Conservation (phyloP, 2,888 invertebrate genomes). For the Taenaris catops region DNA sequence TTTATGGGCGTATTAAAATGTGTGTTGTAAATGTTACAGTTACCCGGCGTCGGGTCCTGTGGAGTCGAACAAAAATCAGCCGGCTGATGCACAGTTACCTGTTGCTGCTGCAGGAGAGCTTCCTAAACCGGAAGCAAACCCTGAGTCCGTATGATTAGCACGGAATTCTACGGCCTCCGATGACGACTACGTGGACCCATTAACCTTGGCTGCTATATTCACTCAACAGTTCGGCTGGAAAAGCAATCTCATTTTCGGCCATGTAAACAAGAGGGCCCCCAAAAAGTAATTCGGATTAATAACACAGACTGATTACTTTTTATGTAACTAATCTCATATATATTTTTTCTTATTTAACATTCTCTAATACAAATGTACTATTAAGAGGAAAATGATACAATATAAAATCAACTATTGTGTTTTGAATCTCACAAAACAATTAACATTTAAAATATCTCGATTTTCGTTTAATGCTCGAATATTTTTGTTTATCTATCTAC, state of each 20-base stretch:
- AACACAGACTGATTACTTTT: conserved; percentile 2
- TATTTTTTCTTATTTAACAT: too few species aligned
- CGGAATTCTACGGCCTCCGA: conserved; percentile 21
- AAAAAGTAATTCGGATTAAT: conserved; percentile 8
- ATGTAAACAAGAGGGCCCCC: conserved; percentile 9
- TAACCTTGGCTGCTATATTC: conserved; percentile 34
- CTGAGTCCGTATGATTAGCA: conserved; percentile 47
- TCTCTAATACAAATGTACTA: too few species aligned
- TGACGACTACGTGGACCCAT: conserved; percentile 33
- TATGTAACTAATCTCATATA: too few species aligned
- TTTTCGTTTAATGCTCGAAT: background rate
- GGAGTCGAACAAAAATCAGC: conserved; percentile 27
- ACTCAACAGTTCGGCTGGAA: conserved; percentile 37
- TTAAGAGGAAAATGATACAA: too few species aligned
- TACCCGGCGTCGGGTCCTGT: conserved; percentile 33
- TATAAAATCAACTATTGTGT: too few species aligned
- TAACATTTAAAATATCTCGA: background rate
- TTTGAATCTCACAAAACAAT: too few species aligned
- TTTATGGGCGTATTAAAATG: background rate
- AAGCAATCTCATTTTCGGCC: conserved; percentile 28
- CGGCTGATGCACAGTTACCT: conserved; percentile 22
- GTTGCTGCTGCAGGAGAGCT: conserved; percentile 32
- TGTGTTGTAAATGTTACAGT: conserved; percentile 35
- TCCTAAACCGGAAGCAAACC: conserved; percentile 38
- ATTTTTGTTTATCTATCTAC: too few species aligned